A percentile compares a stretch with the other conserved stretches of the same genome.
Conservation (phyloP, 2,113 vertebrate genomes). For the Camelus bactrianus region DNA sequence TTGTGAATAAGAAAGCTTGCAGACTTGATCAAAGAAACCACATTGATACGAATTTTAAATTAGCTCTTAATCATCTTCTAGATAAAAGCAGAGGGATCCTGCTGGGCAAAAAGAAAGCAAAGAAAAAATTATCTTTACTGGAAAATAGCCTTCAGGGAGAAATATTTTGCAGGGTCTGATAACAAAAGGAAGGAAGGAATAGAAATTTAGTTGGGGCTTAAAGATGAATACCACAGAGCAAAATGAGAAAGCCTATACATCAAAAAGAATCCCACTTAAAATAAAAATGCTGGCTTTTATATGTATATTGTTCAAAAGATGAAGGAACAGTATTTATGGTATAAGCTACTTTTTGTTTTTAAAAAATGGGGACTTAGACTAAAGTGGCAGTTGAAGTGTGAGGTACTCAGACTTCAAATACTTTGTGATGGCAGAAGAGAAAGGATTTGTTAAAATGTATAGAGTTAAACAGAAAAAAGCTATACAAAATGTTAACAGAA, state of each 20-base stretch:
- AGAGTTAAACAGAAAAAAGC: not conserved
- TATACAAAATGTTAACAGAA: not conserved
- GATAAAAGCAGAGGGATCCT: conserved; percentile 35
- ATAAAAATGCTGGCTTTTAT: conserved; percentile 8
- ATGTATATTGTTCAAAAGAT: not conserved
- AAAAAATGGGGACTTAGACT: not conserved
- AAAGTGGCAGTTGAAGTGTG: not conserved
- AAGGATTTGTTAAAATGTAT: conserved; percentile 4
- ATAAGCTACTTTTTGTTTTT: not conserved
- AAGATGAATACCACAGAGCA: conserved; percentile 18
- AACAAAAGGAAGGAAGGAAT: not conserved
- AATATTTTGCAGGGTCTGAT: not conserved
- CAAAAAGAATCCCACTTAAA: conserved; percentile 19
- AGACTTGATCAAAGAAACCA: conserved; percentile 48
- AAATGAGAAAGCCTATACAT: conserved; percentile 9
- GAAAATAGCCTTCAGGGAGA: not conserved
- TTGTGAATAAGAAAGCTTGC: not conserved
- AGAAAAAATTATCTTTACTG: conserved; percentile 7
- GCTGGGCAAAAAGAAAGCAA: not conserved
- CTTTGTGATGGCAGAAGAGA: not conserved
- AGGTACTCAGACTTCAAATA: conserved; percentile 2
- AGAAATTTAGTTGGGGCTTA: conserved; percentile 30
- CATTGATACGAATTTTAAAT: conserved; percentile 45
- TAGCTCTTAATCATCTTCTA: conserved; percentile 37
- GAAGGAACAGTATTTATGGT: not conserved